Evolutionary conservation across 2,113 vertebrate genomes (phyloP).

Genomic region (Dromaius novaehollandiae): DNA sequence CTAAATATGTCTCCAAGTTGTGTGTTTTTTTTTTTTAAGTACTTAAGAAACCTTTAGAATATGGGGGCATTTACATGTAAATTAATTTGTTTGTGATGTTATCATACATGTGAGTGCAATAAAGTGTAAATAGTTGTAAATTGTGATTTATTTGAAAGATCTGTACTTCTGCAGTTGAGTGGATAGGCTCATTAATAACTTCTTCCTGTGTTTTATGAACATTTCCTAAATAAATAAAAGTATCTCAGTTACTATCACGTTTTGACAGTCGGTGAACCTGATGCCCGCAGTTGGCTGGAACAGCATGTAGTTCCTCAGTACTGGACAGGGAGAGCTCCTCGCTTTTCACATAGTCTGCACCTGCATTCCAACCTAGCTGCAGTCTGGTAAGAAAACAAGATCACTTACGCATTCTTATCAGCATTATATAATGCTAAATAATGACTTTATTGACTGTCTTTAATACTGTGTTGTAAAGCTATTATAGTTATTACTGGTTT

Average conservation of each 20-base stretch:
- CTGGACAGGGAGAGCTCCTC: constrained; percentile 85
- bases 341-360: constrained; percentile 91
- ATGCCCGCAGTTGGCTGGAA: constrained; percentile 90
- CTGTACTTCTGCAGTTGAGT: background rate
- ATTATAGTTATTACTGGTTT: background rate
- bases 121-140: background rate
- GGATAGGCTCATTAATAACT: background rate
- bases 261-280: constrained; percentile 82
- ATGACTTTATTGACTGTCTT: background rate
- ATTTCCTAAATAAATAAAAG: background rate
- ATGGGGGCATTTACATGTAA: background rate
- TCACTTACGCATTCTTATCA: background rate
- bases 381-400: constrained; percentile 84
- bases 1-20: background rate
- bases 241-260: fast-evolving
- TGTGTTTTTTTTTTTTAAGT: background rate
- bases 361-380: constrained; percentile 94
- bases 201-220: background rate
- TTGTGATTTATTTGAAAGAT: background rate
- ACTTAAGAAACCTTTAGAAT: background rate
- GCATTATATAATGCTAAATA: background rate
- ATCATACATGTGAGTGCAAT: background rate
- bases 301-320: constrained; percentile 91
- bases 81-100: background rate
- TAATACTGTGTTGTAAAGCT: background rate